Percentiles rank a stretch among this genome's conserved stretches.
Conservation (phyloP, 1,140 invertebrate species). For the Geopemphigus sp. region DNA sequence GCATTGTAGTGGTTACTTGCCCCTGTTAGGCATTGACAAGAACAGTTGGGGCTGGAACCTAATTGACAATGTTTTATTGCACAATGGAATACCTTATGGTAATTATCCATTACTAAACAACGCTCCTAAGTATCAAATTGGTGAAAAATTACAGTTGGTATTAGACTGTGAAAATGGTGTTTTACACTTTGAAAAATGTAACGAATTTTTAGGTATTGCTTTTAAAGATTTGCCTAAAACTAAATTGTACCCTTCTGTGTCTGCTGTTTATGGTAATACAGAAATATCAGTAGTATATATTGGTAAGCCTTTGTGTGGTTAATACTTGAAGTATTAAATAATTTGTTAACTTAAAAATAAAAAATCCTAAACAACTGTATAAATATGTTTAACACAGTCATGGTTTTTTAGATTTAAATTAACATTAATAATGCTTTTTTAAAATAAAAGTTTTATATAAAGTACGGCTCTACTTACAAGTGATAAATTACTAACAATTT, state of each 20-base stretch:
- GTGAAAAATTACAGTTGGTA: slow-evolving; percentile 93
- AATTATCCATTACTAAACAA: slow-evolving; percentile 95
- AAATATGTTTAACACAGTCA: background rate
- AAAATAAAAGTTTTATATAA: background rate
- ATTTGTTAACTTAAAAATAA: background rate
- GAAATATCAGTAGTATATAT: slow-evolving; percentile 99
- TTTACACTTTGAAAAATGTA: slow-evolving; percentile 96
- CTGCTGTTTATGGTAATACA: slow-evolving; percentile 97
- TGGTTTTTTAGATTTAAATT: background rate
- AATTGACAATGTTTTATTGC: slow-evolving; percentile 94
- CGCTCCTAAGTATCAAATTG: slow-evolving; percentile 96
- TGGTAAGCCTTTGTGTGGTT: slow-evolving; percentile 90
- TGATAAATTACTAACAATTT: background rate
- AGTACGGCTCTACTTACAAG: background rate
- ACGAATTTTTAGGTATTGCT: slow-evolving; percentile 96
- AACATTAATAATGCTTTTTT: background rate
- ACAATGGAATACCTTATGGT: slow-evolving; percentile 94
- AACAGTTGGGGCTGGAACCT: slow-evolving; percentile 99
- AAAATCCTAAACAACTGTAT: background rate
- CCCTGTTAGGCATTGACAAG: slow-evolving; percentile 90
- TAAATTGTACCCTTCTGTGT: slow-evolving; percentile 92
- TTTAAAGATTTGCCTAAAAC: slow-evolving; percentile 87
- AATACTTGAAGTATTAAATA: slow-evolving; percentile 55
- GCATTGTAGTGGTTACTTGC: slow-evolving; percentile 90
- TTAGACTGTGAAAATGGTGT: slow-evolving; percentile 97